Conservation (phyloP, 2,888 invertebrate genomes). For the Troides oblongomaculatus region DNA sequence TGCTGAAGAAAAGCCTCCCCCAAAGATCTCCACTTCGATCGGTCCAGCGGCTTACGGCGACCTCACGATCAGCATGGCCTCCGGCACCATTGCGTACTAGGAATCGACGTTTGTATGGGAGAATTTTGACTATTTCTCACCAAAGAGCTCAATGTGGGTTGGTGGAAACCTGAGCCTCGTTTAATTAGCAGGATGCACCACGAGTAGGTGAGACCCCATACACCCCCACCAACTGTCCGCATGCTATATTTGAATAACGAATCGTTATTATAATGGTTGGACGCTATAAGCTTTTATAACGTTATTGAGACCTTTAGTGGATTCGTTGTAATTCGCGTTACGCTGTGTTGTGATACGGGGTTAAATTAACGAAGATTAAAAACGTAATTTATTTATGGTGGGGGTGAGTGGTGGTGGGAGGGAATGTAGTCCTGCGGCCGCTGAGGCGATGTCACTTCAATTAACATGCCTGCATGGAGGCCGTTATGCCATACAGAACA, state of each 20-base stretch:
- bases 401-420: conserved; percentile 18
- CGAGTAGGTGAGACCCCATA: too few relatives aligned
- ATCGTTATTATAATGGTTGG: conserved; percentile 8
- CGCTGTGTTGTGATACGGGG: conserved; percentile 18
- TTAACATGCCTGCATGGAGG: conserved; percentile 45
- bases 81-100: too few relatives aligned
- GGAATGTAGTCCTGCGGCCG: conserved; percentile 39
- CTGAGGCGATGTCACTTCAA: conserved; percentile 46
- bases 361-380: conserved; percentile 31
- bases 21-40: too few relatives aligned
- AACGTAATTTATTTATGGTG: conserved; percentile 44
- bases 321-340: conserved; percentile 20
- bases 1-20: too few relatives aligned
- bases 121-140: too few relatives aligned
- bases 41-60: too few relatives aligned
- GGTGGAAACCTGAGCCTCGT: too few relatives aligned
- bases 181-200: too few relatives aligned
- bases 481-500: conserved; percentile 36
- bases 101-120: too few relatives aligned
- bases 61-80: too few relatives aligned
- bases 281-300: neutral
- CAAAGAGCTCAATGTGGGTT: too few relatives aligned
- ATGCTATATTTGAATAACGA: neutral
- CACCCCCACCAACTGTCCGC: too few relatives aligned
- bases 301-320: conserved; percentile 5